A percentile compares a stretch with the other conserved stretches of the same genome.
These are phyloP conservation scores for Eudemis profundana DNA, from an alignment of 2,888 invertebrate genomes.

Conservation along the genomic window DNA sequence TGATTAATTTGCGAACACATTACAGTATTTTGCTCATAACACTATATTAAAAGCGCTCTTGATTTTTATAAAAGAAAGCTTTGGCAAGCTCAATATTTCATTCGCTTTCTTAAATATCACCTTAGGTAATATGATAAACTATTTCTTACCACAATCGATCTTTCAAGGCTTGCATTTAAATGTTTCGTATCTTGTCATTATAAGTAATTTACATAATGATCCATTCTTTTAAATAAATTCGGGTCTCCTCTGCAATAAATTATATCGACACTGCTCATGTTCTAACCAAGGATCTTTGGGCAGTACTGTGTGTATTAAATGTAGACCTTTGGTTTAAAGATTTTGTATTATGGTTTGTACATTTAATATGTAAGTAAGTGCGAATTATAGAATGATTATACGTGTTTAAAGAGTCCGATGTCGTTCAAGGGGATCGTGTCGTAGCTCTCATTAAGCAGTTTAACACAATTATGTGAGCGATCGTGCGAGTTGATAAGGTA, in stretches of 20 bases:
- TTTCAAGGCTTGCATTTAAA: slow-evolving; percentile 46
- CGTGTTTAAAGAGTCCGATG: slow-evolving; percentile 35
- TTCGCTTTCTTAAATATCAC: slow-evolving; percentile 44
- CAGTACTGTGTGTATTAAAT: not conserved
- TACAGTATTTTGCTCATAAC: not conserved
- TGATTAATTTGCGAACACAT: slow-evolving; percentile 8
- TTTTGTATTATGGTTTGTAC: not conserved
- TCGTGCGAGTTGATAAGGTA: slow-evolving; percentile 49
- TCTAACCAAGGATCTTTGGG: slow-evolving; percentile 7
- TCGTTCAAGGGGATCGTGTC: slow-evolving; percentile 56
- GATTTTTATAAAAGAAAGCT: slow-evolving; percentile 59
- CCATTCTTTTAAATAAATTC: slow-evolving; percentile 61
- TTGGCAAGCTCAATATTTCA: slow-evolving; percentile 44
- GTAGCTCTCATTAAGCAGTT: slow-evolving; percentile 42
- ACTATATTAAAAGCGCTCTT: slow-evolving; percentile 53
- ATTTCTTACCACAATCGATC: slow-evolving; percentile 18
- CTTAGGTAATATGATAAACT: slow-evolving; percentile 2
- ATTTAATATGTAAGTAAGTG: slow-evolving; percentile 63
- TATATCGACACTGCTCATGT: slow-evolving; percentile 1
- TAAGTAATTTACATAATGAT: slow-evolving; percentile 65
- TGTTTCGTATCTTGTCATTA: slow-evolving; percentile 59
- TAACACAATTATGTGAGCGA: slow-evolving; percentile 53
- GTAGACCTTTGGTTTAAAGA: slow-evolving; percentile 22
- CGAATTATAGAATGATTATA: slow-evolving; percentile 54
- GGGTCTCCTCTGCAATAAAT: slow-evolving; percentile 46